Percentiles rank a stretch among this genome's conserved stretches.
Conservation (phyloP, 2,113 vertebrate genomes). For the Osmerus eperlanus region DNA sequence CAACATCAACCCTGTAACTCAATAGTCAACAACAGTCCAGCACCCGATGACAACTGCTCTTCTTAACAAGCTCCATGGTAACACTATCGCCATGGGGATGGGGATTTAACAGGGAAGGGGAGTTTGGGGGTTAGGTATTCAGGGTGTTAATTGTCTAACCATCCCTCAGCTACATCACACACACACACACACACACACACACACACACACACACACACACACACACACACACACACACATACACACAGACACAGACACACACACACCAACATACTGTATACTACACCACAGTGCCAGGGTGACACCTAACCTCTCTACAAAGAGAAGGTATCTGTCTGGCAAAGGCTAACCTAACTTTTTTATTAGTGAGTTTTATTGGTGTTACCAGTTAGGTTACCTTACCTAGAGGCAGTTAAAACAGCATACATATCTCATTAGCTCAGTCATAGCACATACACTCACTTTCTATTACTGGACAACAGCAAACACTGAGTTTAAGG, state of each 20-base stretch:
- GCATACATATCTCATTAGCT: no score
- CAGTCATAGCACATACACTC: no score
- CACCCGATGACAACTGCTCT: conserved; percentile 60
- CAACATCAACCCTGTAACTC: conserved; percentile 44
- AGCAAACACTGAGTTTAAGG: no score
- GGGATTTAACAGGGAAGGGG: conserved; percentile 28
- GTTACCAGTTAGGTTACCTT: conserved; percentile 35
- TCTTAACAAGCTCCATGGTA: conserved; percentile 55
- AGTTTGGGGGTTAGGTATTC: conserved; percentile 5
- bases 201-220: conserved; percentile 9
- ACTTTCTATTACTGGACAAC: no score
- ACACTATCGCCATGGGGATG: conserved; percentile 42
- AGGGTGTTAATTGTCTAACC: conserved; percentile 15
- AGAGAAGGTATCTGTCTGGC: conserved; percentile 28
- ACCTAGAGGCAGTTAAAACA: no score
- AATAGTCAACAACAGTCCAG: conserved; percentile 42
- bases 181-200: conserved; percentile 10
- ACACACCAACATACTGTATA: neutral
- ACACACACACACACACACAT: conserved; percentile 22
- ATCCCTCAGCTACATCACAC: conserved; percentile 5
- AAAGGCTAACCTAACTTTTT: conserved; percentile 47
- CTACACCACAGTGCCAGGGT: conserved; percentile 4
- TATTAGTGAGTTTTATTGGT: conserved; percentile 39
- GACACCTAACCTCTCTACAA: conserved; percentile 13
- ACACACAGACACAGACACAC: conserved; percentile 6